Evolutionary conservation across 2,888 invertebrate genomes (phyloP).

Genomic region (Caenorhabditis sp.): DNA sequence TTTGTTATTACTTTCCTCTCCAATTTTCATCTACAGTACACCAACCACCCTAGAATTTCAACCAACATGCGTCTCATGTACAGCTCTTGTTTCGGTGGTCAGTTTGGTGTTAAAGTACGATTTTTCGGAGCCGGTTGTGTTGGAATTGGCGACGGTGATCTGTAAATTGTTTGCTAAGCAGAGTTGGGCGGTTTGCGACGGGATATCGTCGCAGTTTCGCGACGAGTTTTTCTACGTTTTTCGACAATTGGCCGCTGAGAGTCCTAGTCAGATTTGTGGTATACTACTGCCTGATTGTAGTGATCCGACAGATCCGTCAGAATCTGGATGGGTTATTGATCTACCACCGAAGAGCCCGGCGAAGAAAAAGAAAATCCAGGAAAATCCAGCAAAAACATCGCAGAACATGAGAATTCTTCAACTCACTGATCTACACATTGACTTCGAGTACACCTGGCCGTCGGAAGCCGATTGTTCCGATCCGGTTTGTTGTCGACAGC

Average conservation of each 20-base stretch:
- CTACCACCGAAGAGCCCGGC: conserved; percentile 33
- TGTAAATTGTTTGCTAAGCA: conserved; percentile 63
- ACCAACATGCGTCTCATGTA: conserved; percentile 28
- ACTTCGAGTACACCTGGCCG: conserved; percentile 85
- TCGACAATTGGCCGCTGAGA: conserved; percentile 47
- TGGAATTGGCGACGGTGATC: conserved; percentile 58
- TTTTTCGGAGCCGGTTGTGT: conserved; percentile 53
- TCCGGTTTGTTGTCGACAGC: conserved; percentile 84
- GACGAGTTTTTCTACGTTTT: conserved; percentile 68
- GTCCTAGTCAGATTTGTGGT: conserved; percentile 64
- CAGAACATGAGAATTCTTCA: conserved; percentile 77
- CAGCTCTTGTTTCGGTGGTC: conserved; percentile 17
- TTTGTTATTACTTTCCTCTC: no score
- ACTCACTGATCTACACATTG: conserved; percentile 93
- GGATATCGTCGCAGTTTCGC: conserved; percentile 66
- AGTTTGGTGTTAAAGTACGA: conserved; percentile 52
- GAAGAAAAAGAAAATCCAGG: not conserved
- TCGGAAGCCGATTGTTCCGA: conserved; percentile 91
- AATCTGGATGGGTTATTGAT: conserved; percentile 61
- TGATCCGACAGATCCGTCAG: conserved; percentile 72
- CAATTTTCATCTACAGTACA: not conserved
- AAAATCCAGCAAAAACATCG: not conserved
- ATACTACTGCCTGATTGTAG: conserved; percentile 72
- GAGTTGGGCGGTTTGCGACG: conserved; percentile 61
- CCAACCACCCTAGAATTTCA: conserved; percentile 18